Evolutionary conservation across 2,797 vertebrate species (phyloP).

Genomic region (Brotula barbata): DNA sequence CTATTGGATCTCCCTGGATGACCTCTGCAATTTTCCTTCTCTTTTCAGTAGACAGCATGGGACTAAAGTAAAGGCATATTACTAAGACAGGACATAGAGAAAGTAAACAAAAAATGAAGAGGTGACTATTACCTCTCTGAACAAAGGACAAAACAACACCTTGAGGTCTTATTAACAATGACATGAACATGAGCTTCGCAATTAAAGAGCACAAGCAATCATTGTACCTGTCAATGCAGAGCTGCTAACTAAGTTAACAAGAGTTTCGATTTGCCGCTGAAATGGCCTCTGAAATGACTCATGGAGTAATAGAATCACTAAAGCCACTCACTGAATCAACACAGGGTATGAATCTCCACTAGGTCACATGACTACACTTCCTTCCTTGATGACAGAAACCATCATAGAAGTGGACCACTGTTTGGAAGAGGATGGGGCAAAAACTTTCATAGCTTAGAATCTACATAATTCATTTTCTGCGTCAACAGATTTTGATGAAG

Average conservation of each 20-base stretch:
- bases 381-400: background rate
- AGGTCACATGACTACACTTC: conserved; percentile 14
- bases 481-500: background rate
- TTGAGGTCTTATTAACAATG: conserved; percentile 56
- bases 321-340: conserved; percentile 21
- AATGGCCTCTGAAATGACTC: conserved; percentile 25
- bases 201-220: conserved; percentile 49
- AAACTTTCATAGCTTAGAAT: too few relatives aligned
- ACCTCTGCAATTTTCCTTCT: background rate
- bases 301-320: conserved; percentile 29
- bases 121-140: conserved; percentile 14
- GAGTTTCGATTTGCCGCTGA: conserved; percentile 40
- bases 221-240: conserved; percentile 55
- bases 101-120: conserved; percentile 29
- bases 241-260: conserved; percentile 52
- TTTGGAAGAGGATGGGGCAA: background rate
- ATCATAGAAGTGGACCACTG: background rate
- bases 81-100: conserved; percentile 19
- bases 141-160: conserved; percentile 51
- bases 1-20: background rate
- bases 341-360: conserved; percentile 16
- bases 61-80: conserved; percentile 14
- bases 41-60: background rate
- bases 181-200: conserved; percentile 44
- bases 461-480: too few relatives aligned